A percentile compares a stretch with the other conserved stretches of the same genome.
Evolutionary conservation across 2,797 vertebrate genomes (phyloP).

Genomic region (Rhynchonycteris naso): DNA sequence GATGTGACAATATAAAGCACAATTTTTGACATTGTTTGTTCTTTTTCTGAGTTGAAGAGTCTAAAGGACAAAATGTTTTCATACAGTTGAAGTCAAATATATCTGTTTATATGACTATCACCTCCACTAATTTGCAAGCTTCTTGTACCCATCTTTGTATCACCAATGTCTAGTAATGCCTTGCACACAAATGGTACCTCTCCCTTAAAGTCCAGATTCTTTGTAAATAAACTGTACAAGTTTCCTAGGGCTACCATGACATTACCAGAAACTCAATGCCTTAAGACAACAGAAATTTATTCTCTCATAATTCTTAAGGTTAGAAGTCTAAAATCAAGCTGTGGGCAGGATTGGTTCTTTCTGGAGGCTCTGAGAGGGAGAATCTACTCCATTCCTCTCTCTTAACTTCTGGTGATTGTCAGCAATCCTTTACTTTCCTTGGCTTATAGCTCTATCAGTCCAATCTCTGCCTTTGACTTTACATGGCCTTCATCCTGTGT

Average conservation of each 20-base stretch:
- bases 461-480: background rate
- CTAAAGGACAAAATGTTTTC: background rate
- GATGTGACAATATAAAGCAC: background rate
- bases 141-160: background rate
- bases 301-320: background rate
- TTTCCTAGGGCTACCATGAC: background rate
- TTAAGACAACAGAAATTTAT: background rate
- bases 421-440: background rate
- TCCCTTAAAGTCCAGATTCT: background rate
- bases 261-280: background rate
- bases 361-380: background rate
- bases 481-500: background rate
- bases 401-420: background rate
- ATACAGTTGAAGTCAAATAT: background rate
- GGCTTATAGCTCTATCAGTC: background rate
- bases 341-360: background rate
- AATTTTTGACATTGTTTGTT: slow-evolving; percentile 11
- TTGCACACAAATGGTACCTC: background rate
- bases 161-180: background rate
- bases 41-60: background rate
- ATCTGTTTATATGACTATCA: background rate
- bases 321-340: background rate
- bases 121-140: background rate
- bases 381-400: background rate
- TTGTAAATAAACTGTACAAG: background rate